Conservation (phyloP, 2,113 vertebrate genomes). For the Bos javanicus region DNA sequence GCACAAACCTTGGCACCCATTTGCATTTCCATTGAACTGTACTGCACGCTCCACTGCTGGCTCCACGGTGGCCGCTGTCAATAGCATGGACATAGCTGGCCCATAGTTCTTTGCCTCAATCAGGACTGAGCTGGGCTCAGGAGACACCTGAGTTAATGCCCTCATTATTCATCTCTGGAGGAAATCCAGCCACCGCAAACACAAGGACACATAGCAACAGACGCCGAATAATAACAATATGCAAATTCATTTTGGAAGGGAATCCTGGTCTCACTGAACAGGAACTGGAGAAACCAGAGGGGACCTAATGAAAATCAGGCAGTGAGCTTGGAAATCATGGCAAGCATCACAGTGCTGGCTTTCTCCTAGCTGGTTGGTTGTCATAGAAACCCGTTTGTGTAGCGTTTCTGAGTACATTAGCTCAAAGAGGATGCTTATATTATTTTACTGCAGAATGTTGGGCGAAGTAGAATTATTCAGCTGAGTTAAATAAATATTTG, state of each 20-base stretch:
- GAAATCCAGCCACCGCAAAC: slow-evolving; percentile 32
- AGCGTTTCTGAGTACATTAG: slow-evolving; percentile 31
- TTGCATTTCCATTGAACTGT: neutral
- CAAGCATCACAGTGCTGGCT: slow-evolving; percentile 18
- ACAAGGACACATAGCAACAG: slow-evolving; percentile 22
- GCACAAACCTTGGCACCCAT: neutral
- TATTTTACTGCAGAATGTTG: neutral
- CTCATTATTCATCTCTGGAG: slow-evolving; percentile 18
- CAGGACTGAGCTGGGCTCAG: neutral
- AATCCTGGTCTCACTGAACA: slow-evolving; percentile 1
- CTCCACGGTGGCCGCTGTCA: neutral
- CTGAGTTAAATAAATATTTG: neutral
- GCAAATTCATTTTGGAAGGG: slow-evolving; percentile 48
- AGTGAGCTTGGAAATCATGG: neutral
- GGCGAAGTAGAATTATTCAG: neutral
- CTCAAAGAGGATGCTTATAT: slow-evolving; percentile 50
- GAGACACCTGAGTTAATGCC: neutral
- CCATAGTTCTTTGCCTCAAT: neutral
- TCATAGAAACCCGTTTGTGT: slow-evolving; percentile 63
- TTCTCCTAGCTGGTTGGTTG: slow-evolving; percentile 58
- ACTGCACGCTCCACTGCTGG: neutral
- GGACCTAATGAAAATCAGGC: slow-evolving; percentile 51
- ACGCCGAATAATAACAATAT: neutral
- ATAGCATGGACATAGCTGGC: neutral
- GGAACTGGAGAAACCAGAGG: slow-evolving; percentile 22